Evolutionary conservation across 2,113 vertebrate species (phyloP), one percentile per base, ranked within the genome.

Genomic region (Chionomys nivalis): DNA sequence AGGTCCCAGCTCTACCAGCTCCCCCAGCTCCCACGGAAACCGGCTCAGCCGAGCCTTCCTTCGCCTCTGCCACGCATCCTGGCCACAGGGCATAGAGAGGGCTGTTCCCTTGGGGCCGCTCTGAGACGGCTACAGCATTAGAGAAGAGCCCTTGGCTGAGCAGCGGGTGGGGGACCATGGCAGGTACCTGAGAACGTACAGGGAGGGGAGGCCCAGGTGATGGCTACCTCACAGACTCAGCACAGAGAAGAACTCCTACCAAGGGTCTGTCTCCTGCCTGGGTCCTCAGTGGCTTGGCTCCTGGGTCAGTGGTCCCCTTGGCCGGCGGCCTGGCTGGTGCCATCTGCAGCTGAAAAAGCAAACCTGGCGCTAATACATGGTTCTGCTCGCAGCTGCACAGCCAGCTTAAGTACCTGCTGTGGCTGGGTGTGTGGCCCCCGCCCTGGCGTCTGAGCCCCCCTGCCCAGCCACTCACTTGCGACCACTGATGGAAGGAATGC

Each of bases 311-410:
- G 33, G 98, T 94, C 14, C 97, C 98, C 82, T 97, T 93, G 79
- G 94, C 96, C 26, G 85, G 95, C 77, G 97, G 95, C 83, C 97
- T 98, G 75, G 96, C 91, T 70, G 96, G 9, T 3, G 98, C 95
- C 52, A 65, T 42, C 96, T 99, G 99, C 11, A 99, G 96, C 99
- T 99, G 95, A 4, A 97, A 98, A 94, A 96, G 58, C 89, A 97
- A 96, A 88, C 24, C 61, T 66, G 1, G 1, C 1, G 4, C 61
- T 86, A 82, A 44, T 63, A 68, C 13, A 86, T 52, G 14, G 90
- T 47, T 77, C 47, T 89, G 82, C 26, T 86, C 36, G 86, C 42
- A 58, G 52, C 3, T 13, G 42, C 3, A 1, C 44, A 12, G 19
- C 63, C 66, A 31, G 13, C 14, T 26, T 21, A 68, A 9, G 86